Conservation (phyloP, 2,797 vertebrate genomes). For the Smutsia temminckii region DNA sequence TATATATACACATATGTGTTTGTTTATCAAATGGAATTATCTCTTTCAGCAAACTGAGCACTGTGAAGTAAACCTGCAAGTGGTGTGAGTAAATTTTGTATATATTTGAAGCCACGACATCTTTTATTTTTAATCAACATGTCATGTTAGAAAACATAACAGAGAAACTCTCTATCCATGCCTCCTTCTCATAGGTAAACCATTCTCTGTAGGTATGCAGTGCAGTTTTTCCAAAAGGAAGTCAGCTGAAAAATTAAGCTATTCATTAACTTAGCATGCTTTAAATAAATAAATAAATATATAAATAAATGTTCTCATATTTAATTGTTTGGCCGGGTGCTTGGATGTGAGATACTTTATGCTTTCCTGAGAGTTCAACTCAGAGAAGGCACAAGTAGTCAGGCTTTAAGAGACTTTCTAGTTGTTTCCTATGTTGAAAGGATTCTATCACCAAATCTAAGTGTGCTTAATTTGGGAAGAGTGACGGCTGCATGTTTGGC, state of each 20-base stretch:
- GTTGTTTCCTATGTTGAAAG: background rate
- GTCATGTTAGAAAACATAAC: background rate
- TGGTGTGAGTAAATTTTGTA: background rate
- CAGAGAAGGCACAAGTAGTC: background rate
- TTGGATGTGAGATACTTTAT: background rate
- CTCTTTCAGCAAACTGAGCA: constrained; percentile 2
- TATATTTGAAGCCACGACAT: background rate
- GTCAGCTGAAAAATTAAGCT: background rate
- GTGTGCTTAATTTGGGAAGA: constrained; percentile 30
- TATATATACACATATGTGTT: background rate
- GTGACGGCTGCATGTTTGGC: background rate
- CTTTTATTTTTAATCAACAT: constrained; percentile 19
- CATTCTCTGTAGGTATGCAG: background rate
- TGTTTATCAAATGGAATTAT: constrained; percentile 12
- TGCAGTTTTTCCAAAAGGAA: constrained; percentile 21
- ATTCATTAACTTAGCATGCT: background rate
- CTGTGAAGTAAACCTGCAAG: background rate
- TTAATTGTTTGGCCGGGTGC: background rate
- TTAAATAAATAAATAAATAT: background rate
- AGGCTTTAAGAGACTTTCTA: constrained; percentile 10
- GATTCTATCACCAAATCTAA: background rate
- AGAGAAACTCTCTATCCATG: background rate
- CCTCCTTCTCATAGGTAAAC: background rate
- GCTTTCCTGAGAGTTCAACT: background rate
- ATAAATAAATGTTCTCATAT: background rate